Base-by-base conservation (phyloP, 2,113 vertebrate species). In the Macrotus californicus region DNA sequence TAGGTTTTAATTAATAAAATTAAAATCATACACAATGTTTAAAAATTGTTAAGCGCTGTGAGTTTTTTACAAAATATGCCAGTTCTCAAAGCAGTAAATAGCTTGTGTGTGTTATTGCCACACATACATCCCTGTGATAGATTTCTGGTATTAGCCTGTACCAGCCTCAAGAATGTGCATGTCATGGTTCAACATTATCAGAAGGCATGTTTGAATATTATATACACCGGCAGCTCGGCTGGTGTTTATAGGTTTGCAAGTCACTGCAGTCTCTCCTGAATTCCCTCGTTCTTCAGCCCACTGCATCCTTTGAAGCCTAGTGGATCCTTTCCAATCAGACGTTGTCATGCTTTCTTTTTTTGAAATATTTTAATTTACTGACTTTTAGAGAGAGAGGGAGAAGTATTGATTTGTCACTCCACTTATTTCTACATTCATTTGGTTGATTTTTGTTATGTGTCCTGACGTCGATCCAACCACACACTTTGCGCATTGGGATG, bases 1-100 rank as follows among this genome's bases (percentile, higher is more conserved):
- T 92, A 83, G 48, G 19, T 41, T 85, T 54, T 89, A 70, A 36
- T 89, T 87, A 36, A 89, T 85, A 87, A 87, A 85, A 88, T 26
- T 34, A n/a, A 90, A 69, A 4, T 96, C 39, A 61, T 59, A 39
- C 0, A 73, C 31, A 76, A 73, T 41, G 36, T n/a, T 46, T 43
- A 50, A 79, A 76, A 84, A 29, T 0, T 56, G 43, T 54, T 54
- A 11, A 80, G 3, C 75, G 39, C 13, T 22, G 10, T 6, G 5
- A 39, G 15, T 54, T 93, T 77, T 50, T 50, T 91, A 87, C 69
- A 70, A 87, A 80, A 87, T 24, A 41, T 80, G 29, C 52, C 36
- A 36, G 21, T 59, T 73, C 48, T 16, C 22, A 31, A 94, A 70
- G 31, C 12, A 93, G 4, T 64, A 86, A 93, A 5, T 64, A 86